phyloP scores from a whole-genome alignment of 2,113 vertebrate species.

The Gobio gobio region DNA sequence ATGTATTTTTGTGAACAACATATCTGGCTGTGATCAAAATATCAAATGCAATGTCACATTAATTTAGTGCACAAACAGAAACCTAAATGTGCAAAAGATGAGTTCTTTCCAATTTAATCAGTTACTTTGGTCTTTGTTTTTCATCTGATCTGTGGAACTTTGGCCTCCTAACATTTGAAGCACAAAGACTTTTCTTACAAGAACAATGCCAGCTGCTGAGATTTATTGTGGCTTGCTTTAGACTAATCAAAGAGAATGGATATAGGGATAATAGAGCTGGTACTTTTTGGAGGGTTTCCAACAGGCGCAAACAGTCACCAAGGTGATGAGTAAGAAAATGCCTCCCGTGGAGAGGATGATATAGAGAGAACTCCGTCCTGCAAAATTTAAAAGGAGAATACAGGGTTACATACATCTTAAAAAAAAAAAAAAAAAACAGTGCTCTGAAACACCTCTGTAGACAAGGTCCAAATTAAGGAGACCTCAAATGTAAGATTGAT shows the following conservation, averaged over 20 bases:
- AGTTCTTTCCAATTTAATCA: constrained; percentile 4
- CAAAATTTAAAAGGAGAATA: constrained; percentile 29
- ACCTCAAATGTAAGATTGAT: constrained; percentile 17
- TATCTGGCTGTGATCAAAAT: background rate
- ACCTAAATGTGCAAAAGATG: background rate
- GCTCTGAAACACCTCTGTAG: constrained; percentile 9
- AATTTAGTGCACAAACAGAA: background rate
- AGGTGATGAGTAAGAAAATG: constrained; percentile 96
- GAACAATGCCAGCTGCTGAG: background rate
- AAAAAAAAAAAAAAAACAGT: constrained; percentile 4
- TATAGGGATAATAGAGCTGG: constrained; percentile 49
- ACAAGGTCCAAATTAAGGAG: background rate
- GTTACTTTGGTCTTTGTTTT: constrained; percentile 3
- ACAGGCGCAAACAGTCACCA: constrained; percentile 98
- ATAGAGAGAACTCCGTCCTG: constrained; percentile 97
- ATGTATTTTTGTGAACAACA: background rate
- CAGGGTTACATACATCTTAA: constrained; percentile 11
- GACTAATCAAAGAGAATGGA: background rate
- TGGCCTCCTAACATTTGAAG: background rate
- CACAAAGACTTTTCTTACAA: constrained; percentile 8
- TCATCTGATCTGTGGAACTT: constrained; percentile 20
- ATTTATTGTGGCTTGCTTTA: constrained; percentile 3
- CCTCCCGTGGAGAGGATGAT: constrained; percentile 97
- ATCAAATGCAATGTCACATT: background rate
- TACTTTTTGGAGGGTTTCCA: constrained; percentile 98